Conservation (phyloP, 92 coral and sea anemone species). For the Chrysogorgia sp. region DNA sequence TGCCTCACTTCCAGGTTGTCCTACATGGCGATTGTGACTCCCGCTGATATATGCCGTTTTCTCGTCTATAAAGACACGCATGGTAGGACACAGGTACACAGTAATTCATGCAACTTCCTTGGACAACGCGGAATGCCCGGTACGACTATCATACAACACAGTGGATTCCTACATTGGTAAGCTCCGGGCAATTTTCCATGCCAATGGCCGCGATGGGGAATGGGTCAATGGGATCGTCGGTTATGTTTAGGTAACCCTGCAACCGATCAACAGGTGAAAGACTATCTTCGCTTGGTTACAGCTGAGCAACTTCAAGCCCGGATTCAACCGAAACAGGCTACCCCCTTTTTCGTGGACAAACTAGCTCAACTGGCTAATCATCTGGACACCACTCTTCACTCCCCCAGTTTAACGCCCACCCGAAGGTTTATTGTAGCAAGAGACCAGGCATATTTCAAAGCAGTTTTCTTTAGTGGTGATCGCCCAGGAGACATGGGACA, state of each 20-base stretch:
- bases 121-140: not conserved
- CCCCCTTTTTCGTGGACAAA: constrained; percentile 63
- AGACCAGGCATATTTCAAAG: no score
- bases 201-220: constrained; percentile 59
- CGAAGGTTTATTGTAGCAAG: not conserved
- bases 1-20: no score
- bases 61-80: not conserved
- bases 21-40: not conserved
- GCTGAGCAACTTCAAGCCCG: constrained; percentile 62
- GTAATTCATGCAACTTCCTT: not conserved
- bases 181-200: not conserved
- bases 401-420: not conserved
- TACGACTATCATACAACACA: no score
- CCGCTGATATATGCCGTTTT: constrained; percentile 7
- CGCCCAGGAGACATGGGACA: no score
- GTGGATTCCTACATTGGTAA: no score
- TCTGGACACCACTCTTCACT: constrained; percentile 11
- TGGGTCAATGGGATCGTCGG: constrained; percentile 60
- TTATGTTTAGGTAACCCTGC: constrained; percentile 64
- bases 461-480: no score
- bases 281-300: constrained; percentile 46
- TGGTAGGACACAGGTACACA: constrained; percentile 17
- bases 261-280: constrained; percentile 50
- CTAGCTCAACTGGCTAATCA: constrained; percentile 14
- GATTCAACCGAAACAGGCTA: constrained; percentile 65